These are phyloP conservation scores for Danionella dracula DNA, from an alignment of 2,797 vertebrate genomes.

Conservation along the genomic window DNA sequence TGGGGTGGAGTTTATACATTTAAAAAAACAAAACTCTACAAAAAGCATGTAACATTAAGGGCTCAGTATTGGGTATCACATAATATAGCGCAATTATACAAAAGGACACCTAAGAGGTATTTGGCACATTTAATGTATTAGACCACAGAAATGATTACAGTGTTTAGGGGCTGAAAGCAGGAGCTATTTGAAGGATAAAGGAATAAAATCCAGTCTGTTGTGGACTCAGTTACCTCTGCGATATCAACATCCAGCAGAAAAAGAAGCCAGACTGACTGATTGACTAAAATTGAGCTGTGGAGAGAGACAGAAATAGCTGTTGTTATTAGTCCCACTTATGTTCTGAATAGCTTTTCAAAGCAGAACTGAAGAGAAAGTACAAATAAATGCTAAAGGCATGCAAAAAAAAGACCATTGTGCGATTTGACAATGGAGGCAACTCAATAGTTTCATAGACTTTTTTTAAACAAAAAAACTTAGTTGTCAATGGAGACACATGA, in stretches of 20 bases:
- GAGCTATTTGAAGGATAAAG: slow-evolving; percentile 8
- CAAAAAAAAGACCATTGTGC: no score
- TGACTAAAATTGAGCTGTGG: slow-evolving; percentile 15
- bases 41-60: neutral
- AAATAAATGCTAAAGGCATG: no score
- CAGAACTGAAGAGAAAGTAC: neutral
- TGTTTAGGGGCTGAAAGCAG: neutral
- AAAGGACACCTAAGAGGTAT: slow-evolving; percentile 9
- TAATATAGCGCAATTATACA: neutral
- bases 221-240: neutral
- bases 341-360: neutral
- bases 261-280: slow-evolving; percentile 11
- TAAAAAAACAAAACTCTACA: neutral
- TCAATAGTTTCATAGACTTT: no score
- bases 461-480: no score
- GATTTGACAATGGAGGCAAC: no score
- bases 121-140: slow-evolving; percentile 6
- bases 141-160: slow-evolving; percentile 3
- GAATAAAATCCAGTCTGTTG: slow-evolving; percentile 6
- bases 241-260: slow-evolving; percentile 9
- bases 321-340: neutral
- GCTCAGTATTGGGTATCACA: neutral
- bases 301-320: slow-evolving; percentile 2
- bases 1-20: no score
- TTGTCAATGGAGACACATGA: no score